Conservation (phyloP, 1,140 invertebrate genomes). For the Conus betulinus region DNA sequence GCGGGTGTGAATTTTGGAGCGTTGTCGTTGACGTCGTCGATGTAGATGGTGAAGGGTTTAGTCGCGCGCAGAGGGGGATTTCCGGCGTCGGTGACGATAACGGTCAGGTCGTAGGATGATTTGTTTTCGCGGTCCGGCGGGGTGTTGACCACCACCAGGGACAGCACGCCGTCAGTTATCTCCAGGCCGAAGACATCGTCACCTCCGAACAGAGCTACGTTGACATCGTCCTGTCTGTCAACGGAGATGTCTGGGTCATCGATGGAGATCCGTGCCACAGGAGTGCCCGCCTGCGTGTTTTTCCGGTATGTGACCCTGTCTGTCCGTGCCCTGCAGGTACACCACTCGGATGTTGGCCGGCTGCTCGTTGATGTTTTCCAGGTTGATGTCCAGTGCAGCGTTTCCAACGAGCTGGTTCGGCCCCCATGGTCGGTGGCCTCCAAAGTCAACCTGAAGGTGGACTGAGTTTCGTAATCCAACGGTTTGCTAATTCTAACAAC, state of each 20-base stretch:
- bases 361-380: conserved; percentile 97
- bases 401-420: conserved; percentile 94
- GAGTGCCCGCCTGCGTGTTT: conserved; percentile 92
- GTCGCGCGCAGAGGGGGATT: conserved; percentile 76
- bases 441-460: conserved; percentile 91
- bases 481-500: conserved; percentile 93
- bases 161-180: conserved; percentile 92
- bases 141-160: conserved; percentile 90
- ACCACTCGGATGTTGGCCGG: conserved; percentile 94
- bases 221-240: conserved; percentile 92
- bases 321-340: conserved; percentile 82
- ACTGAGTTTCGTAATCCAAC: conserved; percentile 94
- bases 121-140: conserved; percentile 75
- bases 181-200: conserved; percentile 92
- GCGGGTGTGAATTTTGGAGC: conserved; percentile 60
- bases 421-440: conserved; percentile 95
- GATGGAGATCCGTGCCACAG: conserved; percentile 91
- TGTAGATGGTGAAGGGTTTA: conserved; percentile 56
- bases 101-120: conserved; percentile 59
- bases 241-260: conserved; percentile 93
- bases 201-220: conserved; percentile 92
- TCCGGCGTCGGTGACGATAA: conserved; percentile 70
- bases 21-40: conserved; percentile 79
- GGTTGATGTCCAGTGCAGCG: conserved; percentile 92
- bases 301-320: conserved; percentile 87